Evolutionary conservation across 2,113 vertebrate species (phyloP).

Genomic region (Ciconia maguari): DNA sequence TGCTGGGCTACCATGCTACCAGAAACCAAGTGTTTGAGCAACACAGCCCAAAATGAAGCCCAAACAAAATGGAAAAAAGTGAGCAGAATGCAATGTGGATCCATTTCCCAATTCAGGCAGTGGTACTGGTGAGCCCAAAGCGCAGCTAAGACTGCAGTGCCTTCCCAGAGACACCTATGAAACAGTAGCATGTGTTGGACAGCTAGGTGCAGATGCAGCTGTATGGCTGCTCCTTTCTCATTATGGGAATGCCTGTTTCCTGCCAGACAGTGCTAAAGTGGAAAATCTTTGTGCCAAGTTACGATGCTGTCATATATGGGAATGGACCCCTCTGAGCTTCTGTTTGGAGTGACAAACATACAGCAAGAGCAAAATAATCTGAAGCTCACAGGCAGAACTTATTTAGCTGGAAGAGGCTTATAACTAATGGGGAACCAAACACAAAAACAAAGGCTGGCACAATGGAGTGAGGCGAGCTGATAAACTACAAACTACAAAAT

Average conservation of each 20-base stretch:
- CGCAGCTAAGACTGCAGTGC: not conserved
- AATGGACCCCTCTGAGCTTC: not conserved
- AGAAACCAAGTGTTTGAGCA: not conserved
- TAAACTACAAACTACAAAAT: not conserved
- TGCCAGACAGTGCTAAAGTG: not conserved
- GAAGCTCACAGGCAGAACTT: not conserved
- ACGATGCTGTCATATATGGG: not conserved
- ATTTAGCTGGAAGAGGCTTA: not conserved
- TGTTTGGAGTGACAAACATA: not conserved
- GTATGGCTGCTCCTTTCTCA: not conserved
- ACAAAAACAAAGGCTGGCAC: not conserved
- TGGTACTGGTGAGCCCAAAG: not conserved
- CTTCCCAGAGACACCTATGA: not conserved
- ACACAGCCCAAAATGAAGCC: not conserved
- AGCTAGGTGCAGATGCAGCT: not conserved
- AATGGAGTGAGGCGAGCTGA: not conserved
- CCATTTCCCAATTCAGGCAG: not conserved
- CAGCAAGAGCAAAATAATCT: not conserved
- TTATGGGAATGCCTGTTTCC: not conserved
- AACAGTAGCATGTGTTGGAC: not conserved
- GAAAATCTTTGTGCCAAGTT: not conserved
- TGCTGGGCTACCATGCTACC: not conserved
- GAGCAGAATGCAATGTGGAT: not conserved
- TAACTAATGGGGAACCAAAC: not conserved
- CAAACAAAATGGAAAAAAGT: not conserved